These are phyloP conservation scores for Leptinotarsa rubiginosa DNA, from an alignment of 2,888 invertebrate species.

Conservation along the genomic window DNA sequence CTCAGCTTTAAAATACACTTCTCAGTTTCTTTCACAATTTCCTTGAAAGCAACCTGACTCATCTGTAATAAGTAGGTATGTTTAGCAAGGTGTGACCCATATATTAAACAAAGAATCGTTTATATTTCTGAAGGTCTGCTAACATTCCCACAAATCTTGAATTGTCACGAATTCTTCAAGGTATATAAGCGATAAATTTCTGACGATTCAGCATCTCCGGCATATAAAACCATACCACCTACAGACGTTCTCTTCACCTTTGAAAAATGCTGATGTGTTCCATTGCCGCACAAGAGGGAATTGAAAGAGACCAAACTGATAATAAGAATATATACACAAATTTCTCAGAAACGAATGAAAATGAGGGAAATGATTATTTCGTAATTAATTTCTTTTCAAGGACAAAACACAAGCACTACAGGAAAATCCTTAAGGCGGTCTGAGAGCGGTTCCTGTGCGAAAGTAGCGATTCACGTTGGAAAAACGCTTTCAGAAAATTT, in stretches of 20 bases:
- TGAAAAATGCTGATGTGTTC: neutral
- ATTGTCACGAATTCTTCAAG: slow-evolving; percentile 39
- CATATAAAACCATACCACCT: slow-evolving; percentile 30
- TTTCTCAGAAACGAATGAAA: too few relatives aligned
- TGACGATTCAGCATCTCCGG: slow-evolving; percentile 30
- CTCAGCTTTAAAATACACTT: neutral
- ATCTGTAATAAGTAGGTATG: neutral
- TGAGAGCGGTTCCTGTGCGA: too few relatives aligned
- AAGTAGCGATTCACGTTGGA: too few relatives aligned
- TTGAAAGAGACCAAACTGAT: neutral
- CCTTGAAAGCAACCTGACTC: neutral
- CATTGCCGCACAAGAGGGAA: slow-evolving; percentile 13
- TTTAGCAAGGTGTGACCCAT: slow-evolving; percentile 6
- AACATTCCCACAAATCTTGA: slow-evolving; percentile 25
- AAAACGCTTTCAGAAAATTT: too few relatives aligned
- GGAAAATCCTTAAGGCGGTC: too few relatives aligned
- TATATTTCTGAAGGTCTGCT: neutral
- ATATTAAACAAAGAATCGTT: slow-evolving; percentile 2
- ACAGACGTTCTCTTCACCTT: slow-evolving; percentile 44
- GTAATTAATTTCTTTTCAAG: too few relatives aligned
- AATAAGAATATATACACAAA: too few relatives aligned
- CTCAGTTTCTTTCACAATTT: neutral
- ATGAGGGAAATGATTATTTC: too few relatives aligned
- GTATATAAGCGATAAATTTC: slow-evolving; percentile 34
- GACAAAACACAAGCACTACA: too few relatives aligned